Evolutionary conservation across 2,113 vertebrate genomes (phyloP).

Genomic region (Xenopus laevis): DNA sequence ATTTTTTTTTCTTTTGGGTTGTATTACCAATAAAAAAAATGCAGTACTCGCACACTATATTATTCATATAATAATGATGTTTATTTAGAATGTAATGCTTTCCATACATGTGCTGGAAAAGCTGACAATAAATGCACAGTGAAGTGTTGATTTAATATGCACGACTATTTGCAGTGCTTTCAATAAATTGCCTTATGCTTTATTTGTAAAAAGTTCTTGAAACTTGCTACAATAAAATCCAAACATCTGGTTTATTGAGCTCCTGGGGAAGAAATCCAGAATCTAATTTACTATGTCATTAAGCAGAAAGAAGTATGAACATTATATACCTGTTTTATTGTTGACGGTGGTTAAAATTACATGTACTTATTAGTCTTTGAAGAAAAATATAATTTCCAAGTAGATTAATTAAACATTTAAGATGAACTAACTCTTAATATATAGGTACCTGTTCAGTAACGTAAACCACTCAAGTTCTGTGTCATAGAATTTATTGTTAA

Average conservation of each 20-base stretch:
- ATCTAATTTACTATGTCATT: slow-evolving; percentile 50
- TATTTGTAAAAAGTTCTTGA: slow-evolving; percentile 49
- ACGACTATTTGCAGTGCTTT: slow-evolving; percentile 5
- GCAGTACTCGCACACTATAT: neutral
- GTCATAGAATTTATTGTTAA: no score
- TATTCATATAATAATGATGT: slow-evolving; percentile 1
- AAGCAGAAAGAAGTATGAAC: slow-evolving; percentile 46
- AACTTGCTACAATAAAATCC: slow-evolving; percentile 41
- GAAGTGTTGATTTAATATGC: slow-evolving; percentile 40
- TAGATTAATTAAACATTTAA: slow-evolving; percentile 7
- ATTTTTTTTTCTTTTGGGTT: no score
- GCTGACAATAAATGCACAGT: slow-evolving; percentile 23
- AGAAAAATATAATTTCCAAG: slow-evolving; percentile 22
- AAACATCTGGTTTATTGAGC: slow-evolving; percentile 53
- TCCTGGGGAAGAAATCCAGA: slow-evolving; percentile 42
- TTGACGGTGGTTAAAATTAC: slow-evolving; percentile 43
- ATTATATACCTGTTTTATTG: slow-evolving; percentile 26
- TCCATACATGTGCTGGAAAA: neutral
- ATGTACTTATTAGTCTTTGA: slow-evolving; percentile 26
- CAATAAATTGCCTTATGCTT: slow-evolving; percentile 47
- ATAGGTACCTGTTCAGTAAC: neutral
- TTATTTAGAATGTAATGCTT: slow-evolving; percentile 25
- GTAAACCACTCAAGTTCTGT: neutral
- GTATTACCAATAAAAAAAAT: no score
- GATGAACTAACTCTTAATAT: neutral